Evolutionary conservation across 2,797 vertebrate genomes (phyloP), one percentile per base, ranked within the genome.

Genomic region (Picus viridis): DNA sequence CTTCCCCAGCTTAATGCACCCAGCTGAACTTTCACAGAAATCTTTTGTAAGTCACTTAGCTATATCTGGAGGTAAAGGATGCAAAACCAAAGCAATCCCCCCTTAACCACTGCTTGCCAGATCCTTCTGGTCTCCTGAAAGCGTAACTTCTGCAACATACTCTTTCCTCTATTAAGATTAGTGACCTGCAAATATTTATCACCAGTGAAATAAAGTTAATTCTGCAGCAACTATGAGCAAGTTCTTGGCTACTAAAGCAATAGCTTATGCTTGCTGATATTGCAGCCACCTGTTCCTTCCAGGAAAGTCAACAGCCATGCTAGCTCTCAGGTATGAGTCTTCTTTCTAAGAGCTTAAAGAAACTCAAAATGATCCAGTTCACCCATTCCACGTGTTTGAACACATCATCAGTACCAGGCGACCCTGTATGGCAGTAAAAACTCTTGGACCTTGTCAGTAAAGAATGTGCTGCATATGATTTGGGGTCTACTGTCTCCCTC

Each of bases 381-480:
- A 91, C 72, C 81, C 68, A 47, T 11, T 95, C 86, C 92, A 79
- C 18, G 72, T 72, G 88, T 86, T 54, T 86, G 93, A 90, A 79
- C 53, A 20, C 29, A 82, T 81, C 90, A 90, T 78, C 16, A 27
- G 87, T 68, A 93, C 75, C 92, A 94, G 81, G 89, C 82, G 92
- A 95, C 64, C 61, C 67, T 67, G 62, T 19, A 84, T 6, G 83
- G 95, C 83, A 77, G 91, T 82, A 96, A 96, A 95, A 88, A 43
- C 86, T 94, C 85, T 76, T 90, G 79, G 45, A 86, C 89, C 73
- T 77, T 73, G 90, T 86, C 94, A 97, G 89, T 91, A 97, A 94
- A 96, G 93, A 91, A 87, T 47, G 89, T 41, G 72, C 57, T 93
- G 96, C 96, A 96, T 96, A 82, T 59, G 88, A 92, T 82, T 89